phyloP scores from a whole-genome alignment of 2,888 invertebrate species.

The Fissipunctia ypsillon region DNA sequence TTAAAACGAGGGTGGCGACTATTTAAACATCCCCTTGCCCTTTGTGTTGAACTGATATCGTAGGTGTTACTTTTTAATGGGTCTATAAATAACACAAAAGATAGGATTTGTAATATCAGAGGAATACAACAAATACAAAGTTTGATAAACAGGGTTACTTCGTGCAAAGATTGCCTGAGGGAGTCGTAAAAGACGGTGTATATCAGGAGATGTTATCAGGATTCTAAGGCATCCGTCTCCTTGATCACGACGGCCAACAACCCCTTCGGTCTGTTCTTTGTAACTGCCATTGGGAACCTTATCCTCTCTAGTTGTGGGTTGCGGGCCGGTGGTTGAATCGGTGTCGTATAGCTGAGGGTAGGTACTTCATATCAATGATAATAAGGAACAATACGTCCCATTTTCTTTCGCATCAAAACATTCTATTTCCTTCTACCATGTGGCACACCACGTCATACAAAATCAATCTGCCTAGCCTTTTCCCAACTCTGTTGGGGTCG shows the following conservation, averaged over 20 bases:
- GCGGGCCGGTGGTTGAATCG: background rate
- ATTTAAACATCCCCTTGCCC: conserved; percentile 44
- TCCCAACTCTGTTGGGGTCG: too few relatives aligned
- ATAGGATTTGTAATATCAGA: conserved; percentile 32
- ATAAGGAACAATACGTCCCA: background rate
- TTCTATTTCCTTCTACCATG: background rate
- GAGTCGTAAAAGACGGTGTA: conserved; percentile 29
- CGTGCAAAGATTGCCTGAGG: conserved; percentile 8
- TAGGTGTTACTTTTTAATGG: conserved; percentile 45
- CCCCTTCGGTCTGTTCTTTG: background rate
- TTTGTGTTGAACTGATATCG: conserved; percentile 43
- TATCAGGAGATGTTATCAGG: conserved; percentile 19
- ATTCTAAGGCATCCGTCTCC: background rate
- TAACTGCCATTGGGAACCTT: background rate
- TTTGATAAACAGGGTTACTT: conserved; percentile 11
- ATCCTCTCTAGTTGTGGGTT: background rate
- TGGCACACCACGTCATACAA: conserved; percentile 4
- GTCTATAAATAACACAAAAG: conserved; percentile 43
- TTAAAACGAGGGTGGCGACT: conserved; percentile 54
- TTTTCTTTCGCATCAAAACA: background rate
- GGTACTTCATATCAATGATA: background rate
- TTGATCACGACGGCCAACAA: conserved; percentile 4
- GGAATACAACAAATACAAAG: conserved; percentile 22
- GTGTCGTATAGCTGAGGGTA: background rate
- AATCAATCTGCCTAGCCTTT: too few relatives aligned